A percentile compares a stretch with the other conserved stretches of the same genome.
phyloP scores from a whole-genome alignment of 2,113 vertebrate genomes.

The Prinia subflava region DNA sequence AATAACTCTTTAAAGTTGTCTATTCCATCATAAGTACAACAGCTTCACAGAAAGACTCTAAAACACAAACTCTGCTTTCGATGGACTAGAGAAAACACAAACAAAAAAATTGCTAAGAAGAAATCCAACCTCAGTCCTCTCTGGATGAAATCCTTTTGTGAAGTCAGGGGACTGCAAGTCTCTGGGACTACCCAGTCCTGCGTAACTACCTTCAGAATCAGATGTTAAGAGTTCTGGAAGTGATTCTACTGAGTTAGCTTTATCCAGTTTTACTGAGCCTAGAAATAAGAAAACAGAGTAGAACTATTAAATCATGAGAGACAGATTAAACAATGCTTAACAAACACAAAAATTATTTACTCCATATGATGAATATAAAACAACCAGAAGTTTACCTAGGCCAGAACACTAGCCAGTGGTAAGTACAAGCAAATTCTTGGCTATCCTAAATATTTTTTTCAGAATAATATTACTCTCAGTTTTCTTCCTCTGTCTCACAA shows the following conservation, averaged over 20 bases:
- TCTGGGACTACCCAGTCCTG: constrained; percentile 86
- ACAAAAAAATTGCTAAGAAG: background rate
- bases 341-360: background rate
- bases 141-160: constrained; percentile 66
- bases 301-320: background rate
- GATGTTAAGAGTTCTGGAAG: constrained; percentile 91
- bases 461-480: background rate
- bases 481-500: background rate
- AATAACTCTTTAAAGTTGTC: background rate
- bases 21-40: background rate
- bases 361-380: background rate
- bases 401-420: background rate
- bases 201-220: constrained; percentile 94
- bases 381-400: background rate
- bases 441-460: background rate
- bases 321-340: background rate
- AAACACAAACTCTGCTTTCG: background rate
- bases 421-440: background rate
- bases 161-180: constrained; percentile 90
- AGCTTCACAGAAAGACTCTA: background rate
- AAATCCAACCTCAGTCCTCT: constrained; percentile 78
- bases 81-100: background rate
- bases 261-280: constrained; percentile 79
- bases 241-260: constrained; percentile 88
- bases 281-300: background rate